Evolutionary conservation across 2,888 invertebrate species (phyloP), one percentile per base, ranked within the genome.

Genomic region (Nomada fucata): DNA sequence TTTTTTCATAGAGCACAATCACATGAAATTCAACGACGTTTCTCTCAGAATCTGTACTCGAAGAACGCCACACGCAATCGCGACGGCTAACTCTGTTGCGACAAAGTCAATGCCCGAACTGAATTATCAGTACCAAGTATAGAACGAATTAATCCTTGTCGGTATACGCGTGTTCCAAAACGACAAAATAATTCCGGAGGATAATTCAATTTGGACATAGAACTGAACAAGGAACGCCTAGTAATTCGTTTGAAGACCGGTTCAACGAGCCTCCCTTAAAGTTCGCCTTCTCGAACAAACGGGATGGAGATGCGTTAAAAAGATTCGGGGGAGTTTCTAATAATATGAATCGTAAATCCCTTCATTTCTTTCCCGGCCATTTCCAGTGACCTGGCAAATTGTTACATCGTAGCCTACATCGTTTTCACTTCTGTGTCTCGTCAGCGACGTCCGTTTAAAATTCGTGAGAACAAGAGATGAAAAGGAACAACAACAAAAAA

Each of bases 371-470:
- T 36, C 79, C 71, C 70, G 83, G 91, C 91, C 90, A 91, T 91
- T 91, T 93, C 92, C 92, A 92, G 92, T 93, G 92, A 92, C 92
- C 93, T 92, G 93, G 92, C 91, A 92, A 86, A 87, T 76, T 88
- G 89, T 89, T 81, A 76, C 77, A 68, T 86, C 52, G 65, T 76
- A 76, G 68, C 74, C 79, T 67, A 50, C n/a, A 18, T 55, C 61
- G 70, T 69, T 73, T n/a, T 60, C 74, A 59, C 26, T 36, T 71
- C 60, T 59, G 57, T 83, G 50, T 88, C 69, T 86, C 71, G 70
- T 87, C 77, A 86, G 84, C 78, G 86, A 86, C 79, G 77, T 77
- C 75, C 77, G 86, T 84, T 81, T 86, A 26, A 69, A 69, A 23
- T 47, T 71, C 47, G 57, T 36, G 57, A 71, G 59, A 50, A n/a